These are phyloP conservation scores for Micropoecilia bifurca DNA, from an alignment of 2,797 vertebrate species.

Conservation along the genomic window DNA sequence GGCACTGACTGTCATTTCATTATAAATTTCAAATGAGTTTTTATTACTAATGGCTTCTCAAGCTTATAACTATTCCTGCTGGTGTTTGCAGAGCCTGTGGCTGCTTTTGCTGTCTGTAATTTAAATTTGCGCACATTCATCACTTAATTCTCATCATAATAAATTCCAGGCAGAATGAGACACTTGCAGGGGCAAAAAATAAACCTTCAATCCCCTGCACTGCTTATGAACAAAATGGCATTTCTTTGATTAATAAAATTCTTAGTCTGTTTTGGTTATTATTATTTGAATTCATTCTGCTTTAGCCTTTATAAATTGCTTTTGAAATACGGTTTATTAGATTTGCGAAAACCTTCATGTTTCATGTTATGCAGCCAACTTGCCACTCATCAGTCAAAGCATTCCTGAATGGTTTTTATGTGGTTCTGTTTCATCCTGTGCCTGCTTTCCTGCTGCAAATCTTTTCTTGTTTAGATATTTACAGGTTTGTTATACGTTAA, in stretches of 20 bases:
- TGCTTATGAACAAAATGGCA: slow-evolving; percentile 24
- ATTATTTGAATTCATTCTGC: slow-evolving; percentile 33
- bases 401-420: neutral
- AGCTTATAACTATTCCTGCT: slow-evolving; percentile 18
- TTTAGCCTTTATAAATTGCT: neutral
- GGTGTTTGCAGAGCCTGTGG: slow-evolving; percentile 30
- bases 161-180: slow-evolving; percentile 19
- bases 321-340: neutral
- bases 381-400: neutral
- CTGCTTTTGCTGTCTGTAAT: slow-evolving; percentile 16
- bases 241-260: slow-evolving; percentile 40
- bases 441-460: neutral
- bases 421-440: neutral
- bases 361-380: neutral
- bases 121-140: slow-evolving; percentile 22
- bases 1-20: slow-evolving; percentile 14
- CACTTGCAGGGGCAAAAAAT: slow-evolving; percentile 19
- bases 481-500: neutral
- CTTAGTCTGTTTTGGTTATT: slow-evolving; percentile 24
- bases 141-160: slow-evolving; percentile 38
- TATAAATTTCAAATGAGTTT: slow-evolving; percentile 27
- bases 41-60: slow-evolving; percentile 29
- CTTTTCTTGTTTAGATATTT: neutral
- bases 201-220: slow-evolving; percentile 17
- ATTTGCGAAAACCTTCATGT: neutral